Base-by-base conservation (phyloP, 1,140 invertebrate genomes). In the Brachionus rotundiformis region DNA sequence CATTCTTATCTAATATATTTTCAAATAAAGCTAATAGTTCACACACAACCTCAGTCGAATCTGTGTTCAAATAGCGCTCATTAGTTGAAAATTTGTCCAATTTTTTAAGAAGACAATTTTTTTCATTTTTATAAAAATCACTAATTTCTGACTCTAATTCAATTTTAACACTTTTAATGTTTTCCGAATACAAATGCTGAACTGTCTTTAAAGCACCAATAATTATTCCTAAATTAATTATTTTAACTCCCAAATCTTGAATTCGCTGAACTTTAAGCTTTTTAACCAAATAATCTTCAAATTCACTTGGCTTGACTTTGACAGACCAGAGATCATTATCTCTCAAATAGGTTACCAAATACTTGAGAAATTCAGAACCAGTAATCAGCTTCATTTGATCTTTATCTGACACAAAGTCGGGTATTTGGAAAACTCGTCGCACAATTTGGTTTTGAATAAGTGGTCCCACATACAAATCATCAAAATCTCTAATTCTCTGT, bases 181-280 rank as follows among this genome's bases (percentile, higher is more conserved):
- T 36, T 23, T 54, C 59, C 4, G 76, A 79, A 13, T 59, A 59
- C 8, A 39, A 39, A 79, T 79, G 47, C 23, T 79, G 47, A 11
- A 79, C 76, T 23, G 44, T 59, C 59, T 79, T 79, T n/a, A 79
- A 19, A 31, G 33, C 31, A 25, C 76, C 76, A n/a, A 79, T 54
- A 4, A 79, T 59, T 11, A 79, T 59, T 29, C 76, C 76, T 5
- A 79, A 36, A 41, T 79, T 79, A 4, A 63, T 79, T n/a, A 79
- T 79, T 79, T 59, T 79, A 11, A 79, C 25, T 2, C 47, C 76
- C 6, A 79, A 16, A 11, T 54, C 27, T 23, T 59, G 31, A 63
- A 33, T 8, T 25, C n/a, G n/a, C 4, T 19, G n/a, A 1, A 59
- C n/a, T n/a, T 63, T 63, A 23, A 29, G 19, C 33, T 79, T 79